Percentiles rank a stretch among this genome's conserved stretches.
Evolutionary conservation across 2,113 vertebrate species (phyloP).

Genomic region (Atractosteus spatula): DNA sequence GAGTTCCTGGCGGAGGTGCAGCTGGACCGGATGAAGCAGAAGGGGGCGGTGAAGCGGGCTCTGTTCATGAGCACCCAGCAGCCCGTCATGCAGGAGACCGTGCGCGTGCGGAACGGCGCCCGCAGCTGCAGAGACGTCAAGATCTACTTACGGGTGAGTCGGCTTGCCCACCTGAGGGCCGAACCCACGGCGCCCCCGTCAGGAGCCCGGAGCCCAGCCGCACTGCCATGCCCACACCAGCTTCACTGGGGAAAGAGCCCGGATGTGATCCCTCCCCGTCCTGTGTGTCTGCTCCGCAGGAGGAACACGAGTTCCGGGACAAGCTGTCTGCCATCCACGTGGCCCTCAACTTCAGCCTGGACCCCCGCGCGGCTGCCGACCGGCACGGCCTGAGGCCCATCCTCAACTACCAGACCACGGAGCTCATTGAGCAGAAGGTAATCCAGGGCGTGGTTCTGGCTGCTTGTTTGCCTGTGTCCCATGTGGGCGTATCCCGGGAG

Average conservation of each 20-base stretch:
- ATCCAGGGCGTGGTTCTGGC: background rate
- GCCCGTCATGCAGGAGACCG: conserved; percentile 54
- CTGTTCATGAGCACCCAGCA: conserved; percentile 76
- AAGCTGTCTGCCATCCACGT: conserved; percentile 85
- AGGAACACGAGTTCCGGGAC: conserved; percentile 86
- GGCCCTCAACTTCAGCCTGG: conserved; percentile 83
- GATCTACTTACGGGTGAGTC: conserved; percentile 77
- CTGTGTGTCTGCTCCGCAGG: conserved; percentile 49
- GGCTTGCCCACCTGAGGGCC: background rate
- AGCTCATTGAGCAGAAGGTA: conserved; percentile 82
- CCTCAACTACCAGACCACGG: conserved; percentile 76
- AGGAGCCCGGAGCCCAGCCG: too few relatives aligned
- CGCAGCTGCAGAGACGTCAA: conserved; percentile 72
- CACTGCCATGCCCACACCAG: too few relatives aligned
- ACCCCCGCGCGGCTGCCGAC: conserved; percentile 68
- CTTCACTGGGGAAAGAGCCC: too few relatives aligned
- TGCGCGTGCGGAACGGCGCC: conserved; percentile 66
- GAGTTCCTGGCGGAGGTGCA: conserved; percentile 82
- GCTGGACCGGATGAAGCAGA: conserved; percentile 81
- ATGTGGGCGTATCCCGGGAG: too few relatives aligned
- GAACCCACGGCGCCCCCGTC: too few relatives aligned
- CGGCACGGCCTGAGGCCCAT: conserved; percentile 73
- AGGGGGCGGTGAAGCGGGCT: conserved; percentile 72
- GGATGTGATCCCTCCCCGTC: too few relatives aligned
- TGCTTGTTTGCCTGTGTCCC: too few relatives aligned